Evolutionary conservation across 1,140 invertebrate species (phyloP).

Genomic region (Cephus cinctus): DNA sequence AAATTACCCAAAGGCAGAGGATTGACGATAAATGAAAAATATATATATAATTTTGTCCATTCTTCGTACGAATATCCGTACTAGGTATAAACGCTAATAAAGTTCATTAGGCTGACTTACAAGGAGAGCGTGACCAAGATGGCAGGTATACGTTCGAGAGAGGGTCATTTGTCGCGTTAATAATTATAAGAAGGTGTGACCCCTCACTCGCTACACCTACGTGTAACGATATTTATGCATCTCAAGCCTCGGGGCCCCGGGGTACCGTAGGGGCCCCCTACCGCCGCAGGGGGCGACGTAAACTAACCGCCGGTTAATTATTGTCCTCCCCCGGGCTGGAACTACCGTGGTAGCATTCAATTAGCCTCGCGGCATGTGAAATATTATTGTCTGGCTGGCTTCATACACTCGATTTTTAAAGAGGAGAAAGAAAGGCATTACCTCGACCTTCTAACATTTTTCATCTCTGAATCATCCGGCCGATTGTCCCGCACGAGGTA

Average conservation of each 20-base stretch:
- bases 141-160: slow-evolving; percentile 25
- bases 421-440: slow-evolving; percentile 36
- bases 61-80: too few relatives aligned
- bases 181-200: slow-evolving; percentile 53
- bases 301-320: slow-evolving; percentile 51
- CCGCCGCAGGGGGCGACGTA: slow-evolving; percentile 45
- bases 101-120: too few relatives aligned
- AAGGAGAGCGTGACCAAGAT: not conserved
- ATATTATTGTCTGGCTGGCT: slow-evolving; percentile 44
- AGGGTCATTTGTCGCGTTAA: slow-evolving; percentile 48
- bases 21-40: too few relatives aligned
- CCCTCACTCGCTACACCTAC: slow-evolving; percentile 42
- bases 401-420: slow-evolving; percentile 38
- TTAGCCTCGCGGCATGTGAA: slow-evolving; percentile 52
- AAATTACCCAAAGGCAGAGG: too few relatives aligned
- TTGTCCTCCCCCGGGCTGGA: slow-evolving; percentile 32
- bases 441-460: slow-evolving; percentile 34
- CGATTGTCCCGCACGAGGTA: too few relatives aligned
- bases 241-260: slow-evolving; percentile 16
- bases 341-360: slow-evolving; percentile 57
- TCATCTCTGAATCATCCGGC: slow-evolving; percentile 34
- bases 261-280: too few relatives aligned
- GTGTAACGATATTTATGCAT: slow-evolving; percentile 42
- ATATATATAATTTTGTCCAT: too few relatives aligned
- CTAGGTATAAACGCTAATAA: too few relatives aligned